Percentiles rank a stretch among this genome's conserved stretches.
These are phyloP conservation scores for Melanotaenia maccullochi DNA, from an alignment of 2,797 vertebrate species.

Conservation along the genomic window DNA sequence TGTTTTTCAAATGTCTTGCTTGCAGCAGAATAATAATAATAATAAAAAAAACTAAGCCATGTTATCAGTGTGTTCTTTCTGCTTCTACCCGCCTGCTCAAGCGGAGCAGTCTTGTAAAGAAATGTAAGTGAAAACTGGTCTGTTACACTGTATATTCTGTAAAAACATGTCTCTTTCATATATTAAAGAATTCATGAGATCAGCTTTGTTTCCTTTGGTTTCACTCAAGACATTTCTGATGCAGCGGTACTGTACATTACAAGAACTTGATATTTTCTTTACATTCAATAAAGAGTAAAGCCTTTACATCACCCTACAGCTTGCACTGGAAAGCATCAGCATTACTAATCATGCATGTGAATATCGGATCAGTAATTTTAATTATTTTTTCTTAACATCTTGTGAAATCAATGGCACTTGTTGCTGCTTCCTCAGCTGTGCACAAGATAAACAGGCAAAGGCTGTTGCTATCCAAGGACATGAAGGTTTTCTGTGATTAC, in stretches of 20 bases:
- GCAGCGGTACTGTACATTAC: too few relatives aligned
- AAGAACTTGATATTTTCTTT: not conserved
- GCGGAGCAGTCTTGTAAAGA: constrained; percentile 63
- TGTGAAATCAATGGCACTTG: not conserved
- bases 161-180: constrained; percentile 82
- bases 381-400: not conserved
- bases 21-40: constrained; percentile 13
- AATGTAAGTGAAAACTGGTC: constrained; percentile 79
- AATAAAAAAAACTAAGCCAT: not conserved
- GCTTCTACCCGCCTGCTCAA: constrained; percentile 34
- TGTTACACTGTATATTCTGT: constrained; percentile 86
- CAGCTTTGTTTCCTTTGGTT: constrained; percentile 1
- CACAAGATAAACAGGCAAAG: not conserved
- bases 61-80: constrained; percentile 17
- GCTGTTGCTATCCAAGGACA: not conserved
- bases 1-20: constrained; percentile 10
- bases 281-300: not conserved
- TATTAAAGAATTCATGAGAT: constrained; percentile 84
- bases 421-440: not conserved
- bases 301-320: not conserved
- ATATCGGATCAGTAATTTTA: not conserved
- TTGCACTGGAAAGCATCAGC: not conserved
- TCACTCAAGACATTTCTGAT: not conserved
- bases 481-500: constrained; percentile 16
- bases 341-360: not conserved